Percentiles rank a stretch among this genome's conserved stretches.
phyloP scores from a whole-genome alignment of 2,888 invertebrate genomes.

The Aspidapion aeneum region DNA sequence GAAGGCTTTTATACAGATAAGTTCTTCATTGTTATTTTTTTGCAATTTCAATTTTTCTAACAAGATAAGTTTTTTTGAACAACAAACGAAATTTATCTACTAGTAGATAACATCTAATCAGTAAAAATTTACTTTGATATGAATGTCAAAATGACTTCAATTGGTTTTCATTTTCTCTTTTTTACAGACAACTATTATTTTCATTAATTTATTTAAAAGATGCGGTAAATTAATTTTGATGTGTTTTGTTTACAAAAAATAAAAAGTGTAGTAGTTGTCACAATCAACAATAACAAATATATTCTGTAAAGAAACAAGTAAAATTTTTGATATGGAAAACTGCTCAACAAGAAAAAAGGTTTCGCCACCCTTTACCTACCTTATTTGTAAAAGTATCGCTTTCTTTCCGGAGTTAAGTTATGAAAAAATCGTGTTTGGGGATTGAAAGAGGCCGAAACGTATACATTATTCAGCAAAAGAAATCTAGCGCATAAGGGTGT shows the following conservation, averaged over 20 bases:
- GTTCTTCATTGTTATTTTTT: no score
- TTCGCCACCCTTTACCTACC: neutral
- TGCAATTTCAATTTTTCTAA: no score
- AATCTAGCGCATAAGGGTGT: neutral
- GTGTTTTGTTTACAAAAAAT: no score
- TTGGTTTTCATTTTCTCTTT: no score
- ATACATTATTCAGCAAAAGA: neutral
- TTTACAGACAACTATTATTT: no score
- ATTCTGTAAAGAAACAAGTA: neutral
- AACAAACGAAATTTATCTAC: no score
- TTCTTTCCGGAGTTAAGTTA: neutral
- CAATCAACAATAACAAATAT: neutral
- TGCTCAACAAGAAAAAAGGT: neutral
- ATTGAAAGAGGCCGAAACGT: neutral
- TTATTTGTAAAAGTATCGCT: neutral
- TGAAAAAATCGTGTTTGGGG: neutral
- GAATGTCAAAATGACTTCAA: no score
- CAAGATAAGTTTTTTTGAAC: no score
- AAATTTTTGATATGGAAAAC: neutral
- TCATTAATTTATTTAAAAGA: no score
- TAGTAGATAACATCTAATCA: no score
- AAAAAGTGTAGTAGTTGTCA: neutral
- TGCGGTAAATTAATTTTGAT: no score
- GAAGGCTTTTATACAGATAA: neutral
- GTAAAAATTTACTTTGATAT: no score